A percentile compares a stretch with the other conserved stretches of the same genome.
These are phyloP conservation scores for Strongylocentrotus purpuratus DNA, from an alignment of 35 echinoderm and acorn worm genomes.

Conservation along the genomic window DNA sequence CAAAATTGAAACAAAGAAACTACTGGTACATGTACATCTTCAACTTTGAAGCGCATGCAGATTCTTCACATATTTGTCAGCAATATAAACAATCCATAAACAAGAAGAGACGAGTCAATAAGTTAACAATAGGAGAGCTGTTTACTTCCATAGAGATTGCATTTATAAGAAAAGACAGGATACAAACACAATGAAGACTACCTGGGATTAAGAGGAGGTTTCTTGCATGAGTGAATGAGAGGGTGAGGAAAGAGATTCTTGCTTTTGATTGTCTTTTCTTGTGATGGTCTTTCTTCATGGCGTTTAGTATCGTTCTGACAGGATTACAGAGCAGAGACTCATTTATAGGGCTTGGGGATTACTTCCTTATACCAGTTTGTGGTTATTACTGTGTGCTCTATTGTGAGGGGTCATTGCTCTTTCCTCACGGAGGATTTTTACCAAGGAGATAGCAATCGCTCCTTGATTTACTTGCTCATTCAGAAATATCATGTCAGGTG, in stretches of 20 bases:
- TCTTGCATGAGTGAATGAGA: background rate
- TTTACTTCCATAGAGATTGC: background rate
- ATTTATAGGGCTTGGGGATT: slow-evolving; percentile 9
- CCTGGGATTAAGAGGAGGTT: background rate
- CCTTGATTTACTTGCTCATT: background rate
- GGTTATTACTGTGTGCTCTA: background rate
- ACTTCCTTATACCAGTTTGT: background rate
- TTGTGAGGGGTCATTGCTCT: background rate
- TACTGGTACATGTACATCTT: too few species aligned
- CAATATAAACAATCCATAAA: too few species aligned
- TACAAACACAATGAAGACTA: background rate
- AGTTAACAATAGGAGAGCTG: background rate
- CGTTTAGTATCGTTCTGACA: background rate
- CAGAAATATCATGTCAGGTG: background rate
- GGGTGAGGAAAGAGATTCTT: background rate
- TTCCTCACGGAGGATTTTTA: background rate
- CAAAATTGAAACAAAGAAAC: too few species aligned
- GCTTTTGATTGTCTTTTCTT: background rate
- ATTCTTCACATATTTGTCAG: background rate
- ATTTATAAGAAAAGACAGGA: background rate
- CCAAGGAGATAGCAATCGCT: too few species aligned
- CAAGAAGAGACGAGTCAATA: background rate
- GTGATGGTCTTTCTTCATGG: background rate
- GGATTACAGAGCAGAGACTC: background rate
- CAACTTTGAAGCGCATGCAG: background rate